Evolutionary conservation across 2,797 vertebrate genomes (phyloP).

Genomic region (Mycteria americana): DNA sequence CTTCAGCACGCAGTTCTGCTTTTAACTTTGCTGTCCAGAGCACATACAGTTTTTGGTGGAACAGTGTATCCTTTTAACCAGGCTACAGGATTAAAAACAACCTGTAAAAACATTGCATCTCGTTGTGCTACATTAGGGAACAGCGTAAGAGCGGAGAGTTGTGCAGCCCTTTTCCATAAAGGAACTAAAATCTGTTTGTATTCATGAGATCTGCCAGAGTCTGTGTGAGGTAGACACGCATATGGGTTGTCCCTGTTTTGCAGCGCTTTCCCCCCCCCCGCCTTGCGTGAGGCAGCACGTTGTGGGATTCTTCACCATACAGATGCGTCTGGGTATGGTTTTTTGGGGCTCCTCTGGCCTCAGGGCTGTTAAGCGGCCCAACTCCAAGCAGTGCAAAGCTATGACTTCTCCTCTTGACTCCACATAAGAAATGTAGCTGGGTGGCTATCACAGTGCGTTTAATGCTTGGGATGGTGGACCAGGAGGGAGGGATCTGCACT

Average conservation of each 20-base stretch:
- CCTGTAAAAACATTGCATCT: background rate
- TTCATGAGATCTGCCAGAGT: background rate
- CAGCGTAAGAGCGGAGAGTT: background rate
- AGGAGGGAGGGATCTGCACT: background rate
- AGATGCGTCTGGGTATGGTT: background rate
- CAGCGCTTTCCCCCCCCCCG: rapidly evolving
- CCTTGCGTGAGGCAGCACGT: rapidly evolving
- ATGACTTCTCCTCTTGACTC: background rate
- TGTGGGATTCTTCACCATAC: background rate
- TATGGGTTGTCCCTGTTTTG: background rate
- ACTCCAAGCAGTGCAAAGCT: background rate
- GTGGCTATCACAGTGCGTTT: background rate
- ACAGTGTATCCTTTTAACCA: background rate
- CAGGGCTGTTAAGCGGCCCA: background rate
- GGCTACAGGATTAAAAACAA: background rate
- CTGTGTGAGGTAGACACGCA: rapidly evolving
- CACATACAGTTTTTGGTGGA: background rate
- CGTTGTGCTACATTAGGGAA: background rate
- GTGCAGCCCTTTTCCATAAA: background rate
- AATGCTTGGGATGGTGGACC: background rate
- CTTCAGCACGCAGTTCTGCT: background rate
- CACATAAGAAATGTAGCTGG: rapidly evolving
- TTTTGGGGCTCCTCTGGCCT: background rate
- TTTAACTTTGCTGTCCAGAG: background rate
- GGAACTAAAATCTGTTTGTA: background rate